These are phyloP conservation scores for Artemisiospiza belli DNA, from an alignment of 2,113 vertebrate species.

Conservation along the genomic window DNA sequence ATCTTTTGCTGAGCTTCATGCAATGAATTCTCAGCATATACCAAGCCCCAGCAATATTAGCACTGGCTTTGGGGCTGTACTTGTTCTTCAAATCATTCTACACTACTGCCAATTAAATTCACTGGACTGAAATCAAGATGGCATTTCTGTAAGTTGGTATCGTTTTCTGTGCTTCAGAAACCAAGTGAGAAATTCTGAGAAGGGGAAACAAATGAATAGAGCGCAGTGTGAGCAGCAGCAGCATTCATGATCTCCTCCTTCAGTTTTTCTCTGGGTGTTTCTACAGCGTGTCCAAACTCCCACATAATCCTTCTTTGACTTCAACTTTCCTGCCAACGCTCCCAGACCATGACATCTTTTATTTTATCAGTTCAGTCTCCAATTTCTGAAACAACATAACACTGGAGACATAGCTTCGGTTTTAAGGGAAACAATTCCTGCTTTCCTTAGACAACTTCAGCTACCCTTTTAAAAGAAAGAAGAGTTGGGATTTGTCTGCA, in stretches of 20 bases:
- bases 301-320: not conserved
- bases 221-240: not conserved
- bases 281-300: not conserved
- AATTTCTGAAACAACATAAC: not conserved
- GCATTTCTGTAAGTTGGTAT: not conserved
- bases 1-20: not conserved
- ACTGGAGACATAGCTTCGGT: not conserved
- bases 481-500: not conserved
- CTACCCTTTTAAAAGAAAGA: not conserved
- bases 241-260: not conserved
- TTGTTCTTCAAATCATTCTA: not conserved
- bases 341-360: not conserved
- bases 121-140: not conserved
- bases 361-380: not conserved
- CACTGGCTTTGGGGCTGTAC: not conserved
- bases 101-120: not conserved
- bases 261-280: not conserved
- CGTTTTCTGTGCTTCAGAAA: not conserved
- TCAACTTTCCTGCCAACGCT: not conserved
- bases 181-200: not conserved
- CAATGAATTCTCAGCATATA: not conserved
- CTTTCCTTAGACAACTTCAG: not conserved
- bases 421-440: not conserved
- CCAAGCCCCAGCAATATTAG: not conserved
- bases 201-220: not conserved